phyloP scores from a whole-genome alignment of 2,113 vertebrate species.

The Sander vitreus region DNA sequence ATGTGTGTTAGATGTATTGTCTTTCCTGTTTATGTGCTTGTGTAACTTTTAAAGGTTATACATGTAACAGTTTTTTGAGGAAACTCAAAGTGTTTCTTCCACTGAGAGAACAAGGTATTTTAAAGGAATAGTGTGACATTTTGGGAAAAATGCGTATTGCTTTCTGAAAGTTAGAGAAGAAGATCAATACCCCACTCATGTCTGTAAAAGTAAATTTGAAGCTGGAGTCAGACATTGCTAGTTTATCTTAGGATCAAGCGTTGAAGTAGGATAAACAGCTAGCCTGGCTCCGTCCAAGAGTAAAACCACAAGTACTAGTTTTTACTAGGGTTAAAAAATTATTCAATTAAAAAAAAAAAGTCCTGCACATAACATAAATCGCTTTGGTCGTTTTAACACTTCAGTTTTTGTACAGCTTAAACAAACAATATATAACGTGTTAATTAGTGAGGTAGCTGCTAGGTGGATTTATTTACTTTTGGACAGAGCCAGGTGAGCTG shows the following conservation, averaged over 20 bases:
- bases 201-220: background rate
- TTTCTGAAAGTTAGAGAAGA: background rate
- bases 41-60: background rate
- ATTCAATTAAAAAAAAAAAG: too few relatives aligned
- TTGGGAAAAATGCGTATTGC: background rate
- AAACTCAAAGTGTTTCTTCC: background rate
- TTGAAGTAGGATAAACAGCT: background rate
- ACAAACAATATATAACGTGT: too few relatives aligned
- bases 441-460: too few relatives aligned
- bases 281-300: background rate
- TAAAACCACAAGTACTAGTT: background rate
- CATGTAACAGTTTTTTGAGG: background rate
- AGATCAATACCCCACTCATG: background rate
- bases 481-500: too few relatives aligned
- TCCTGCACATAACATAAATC: too few relatives aligned
- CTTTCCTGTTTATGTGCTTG: background rate
- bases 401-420: too few relatives aligned
- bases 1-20: conserved; percentile 6
- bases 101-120: background rate
- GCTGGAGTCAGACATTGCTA: background rate
- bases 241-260: background rate
- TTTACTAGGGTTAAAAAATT: background rate
- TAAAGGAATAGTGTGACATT: background rate
- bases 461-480: too few relatives aligned
- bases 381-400: too few relatives aligned